phyloP scores from a whole-genome alignment of 2,888 invertebrate genomes.

The Dione vanillae region DNA sequence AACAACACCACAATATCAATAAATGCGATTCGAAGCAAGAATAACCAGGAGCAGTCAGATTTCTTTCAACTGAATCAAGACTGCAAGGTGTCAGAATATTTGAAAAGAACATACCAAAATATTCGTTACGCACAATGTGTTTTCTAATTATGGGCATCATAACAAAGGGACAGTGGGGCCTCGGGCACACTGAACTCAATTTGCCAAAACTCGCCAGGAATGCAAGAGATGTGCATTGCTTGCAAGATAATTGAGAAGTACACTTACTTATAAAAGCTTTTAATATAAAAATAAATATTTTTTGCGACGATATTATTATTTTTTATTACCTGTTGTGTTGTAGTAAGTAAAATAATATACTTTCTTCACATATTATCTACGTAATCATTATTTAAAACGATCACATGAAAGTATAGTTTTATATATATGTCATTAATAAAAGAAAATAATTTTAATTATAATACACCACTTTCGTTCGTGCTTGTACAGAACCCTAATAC shows the following conservation, averaged over 20 bases:
- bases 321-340: too few relatives aligned
- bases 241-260: slow-evolving; percentile 55
- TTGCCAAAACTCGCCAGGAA: slow-evolving; percentile 66
- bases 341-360: too few relatives aligned
- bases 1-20: too few relatives aligned
- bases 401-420: too few relatives aligned
- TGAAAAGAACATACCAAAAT: slow-evolving; percentile 9
- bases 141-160: slow-evolving; percentile 53
- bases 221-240: slow-evolving; percentile 65
- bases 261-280: slow-evolving; percentile 49
- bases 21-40: neutral
- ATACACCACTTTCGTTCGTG: slow-evolving; percentile 45
- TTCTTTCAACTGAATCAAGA: neutral
- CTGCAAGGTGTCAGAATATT: neutral
- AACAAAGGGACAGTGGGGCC: slow-evolving; percentile 53
- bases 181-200: slow-evolving; percentile 60
- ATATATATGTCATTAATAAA: neutral
- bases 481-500: slow-evolving; percentile 42
- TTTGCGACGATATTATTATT: neutral
- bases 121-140: slow-evolving; percentile 47
- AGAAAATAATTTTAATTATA: neutral
- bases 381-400: too few relatives aligned
- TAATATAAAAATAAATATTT: neutral
- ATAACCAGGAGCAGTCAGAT: neutral
- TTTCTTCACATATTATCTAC: too few relatives aligned